Conservation (phyloP, 2,113 vertebrate species). For the Rhadina sibilatrix region DNA sequence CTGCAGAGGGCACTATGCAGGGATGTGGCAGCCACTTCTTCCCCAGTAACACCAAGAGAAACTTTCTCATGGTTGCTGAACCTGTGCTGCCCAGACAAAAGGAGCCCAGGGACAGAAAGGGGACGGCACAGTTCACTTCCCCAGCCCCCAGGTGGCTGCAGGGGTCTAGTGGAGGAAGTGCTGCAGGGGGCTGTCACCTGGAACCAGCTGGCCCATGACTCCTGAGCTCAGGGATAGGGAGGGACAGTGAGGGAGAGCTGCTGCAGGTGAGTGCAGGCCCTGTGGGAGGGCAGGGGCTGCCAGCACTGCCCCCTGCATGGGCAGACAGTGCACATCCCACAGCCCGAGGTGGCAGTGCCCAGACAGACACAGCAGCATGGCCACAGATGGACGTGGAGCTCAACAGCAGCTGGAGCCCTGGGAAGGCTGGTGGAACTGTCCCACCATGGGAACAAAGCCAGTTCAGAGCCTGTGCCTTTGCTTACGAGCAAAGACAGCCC, state of each 20-base stretch:
- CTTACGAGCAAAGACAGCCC: neutral
- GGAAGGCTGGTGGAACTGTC: neutral
- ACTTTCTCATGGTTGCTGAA: neutral
- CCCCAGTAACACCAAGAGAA: neutral
- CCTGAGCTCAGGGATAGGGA: neutral
- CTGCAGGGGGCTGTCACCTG: neutral
- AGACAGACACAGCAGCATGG: rapidly evolving
- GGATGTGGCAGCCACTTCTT: neutral
- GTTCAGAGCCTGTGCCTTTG: neutral
- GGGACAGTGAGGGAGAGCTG: neutral
- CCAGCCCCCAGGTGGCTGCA: neutral
- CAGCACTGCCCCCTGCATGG: neutral
- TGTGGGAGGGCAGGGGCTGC: neutral
- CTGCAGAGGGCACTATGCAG: neutral
- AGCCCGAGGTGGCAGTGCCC: neutral
- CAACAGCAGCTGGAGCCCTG: neutral
- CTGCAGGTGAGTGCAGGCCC: neutral
- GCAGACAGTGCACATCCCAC: neutral
- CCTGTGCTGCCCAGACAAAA: neutral
- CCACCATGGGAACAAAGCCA: rapidly evolving
- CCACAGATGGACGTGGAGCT: rapidly evolving
- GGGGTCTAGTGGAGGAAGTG: neutral
- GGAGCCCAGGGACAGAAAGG: neutral
- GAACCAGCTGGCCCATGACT: rapidly evolving
- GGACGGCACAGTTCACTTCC: neutral